A percentile compares a stretch with the other conserved stretches of the same genome.
phyloP scores from a whole-genome alignment of 2,888 invertebrate species.

The Spilosoma lubricipeda region DNA sequence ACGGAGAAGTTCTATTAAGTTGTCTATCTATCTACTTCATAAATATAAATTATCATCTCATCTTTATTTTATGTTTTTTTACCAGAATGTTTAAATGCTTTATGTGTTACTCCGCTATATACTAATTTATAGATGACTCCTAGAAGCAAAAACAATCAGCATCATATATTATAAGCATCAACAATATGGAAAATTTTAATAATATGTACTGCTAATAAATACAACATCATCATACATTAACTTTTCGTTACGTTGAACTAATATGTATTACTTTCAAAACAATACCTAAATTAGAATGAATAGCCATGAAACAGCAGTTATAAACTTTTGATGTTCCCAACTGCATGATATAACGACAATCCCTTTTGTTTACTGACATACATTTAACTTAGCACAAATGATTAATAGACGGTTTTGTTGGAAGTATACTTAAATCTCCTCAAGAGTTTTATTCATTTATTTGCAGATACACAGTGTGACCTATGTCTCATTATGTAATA shows the following conservation, averaged over 20 bases:
- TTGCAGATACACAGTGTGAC: too few relatives aligned
- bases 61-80: too few relatives aligned
- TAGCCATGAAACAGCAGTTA: slow-evolving; percentile 14
- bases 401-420: not conserved
- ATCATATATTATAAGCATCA: not conserved
- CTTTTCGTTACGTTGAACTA: not conserved
- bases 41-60: too few relatives aligned
- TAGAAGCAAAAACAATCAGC: too few relatives aligned
- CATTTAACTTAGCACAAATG: not conserved
- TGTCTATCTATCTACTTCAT: too few relatives aligned
- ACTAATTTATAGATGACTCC: too few relatives aligned
- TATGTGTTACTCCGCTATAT: too few relatives aligned
- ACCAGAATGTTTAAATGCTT: too few relatives aligned
- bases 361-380: slow-evolving; percentile 4
- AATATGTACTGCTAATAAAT: too few relatives aligned
- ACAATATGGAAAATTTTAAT: not conserved
- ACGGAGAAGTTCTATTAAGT: too few relatives aligned
- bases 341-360: not conserved
- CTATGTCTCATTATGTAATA: too few relatives aligned
- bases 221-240: not conserved
- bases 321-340: slow-evolving; percentile 7
- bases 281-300: slow-evolving; percentile 14
- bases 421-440: not conserved
- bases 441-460: not conserved
- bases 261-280: slow-evolving; percentile 9